Base-by-base conservation (phyloP, 1,140 invertebrate species). In the Heliothis subflexa region DNA sequence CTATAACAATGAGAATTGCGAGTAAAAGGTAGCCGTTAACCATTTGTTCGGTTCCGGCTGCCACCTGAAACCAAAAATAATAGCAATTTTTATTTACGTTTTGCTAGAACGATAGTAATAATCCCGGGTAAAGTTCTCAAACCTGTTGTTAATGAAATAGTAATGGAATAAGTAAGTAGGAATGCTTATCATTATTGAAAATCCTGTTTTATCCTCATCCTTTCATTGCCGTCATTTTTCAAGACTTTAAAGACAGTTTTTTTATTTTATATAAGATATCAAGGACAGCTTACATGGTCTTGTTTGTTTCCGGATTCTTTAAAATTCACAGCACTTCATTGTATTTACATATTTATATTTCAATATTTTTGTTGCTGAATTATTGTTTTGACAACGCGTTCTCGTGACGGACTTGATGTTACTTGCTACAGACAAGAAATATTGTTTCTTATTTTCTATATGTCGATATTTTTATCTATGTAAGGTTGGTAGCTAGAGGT, bases 41-140 rank as follows among this genome's bases (percentile, higher is more conserved):
- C 86, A 87, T 87, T 84, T 78, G 81, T 52, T 18, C 68, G 61
- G 28, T 47, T 55, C 45, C 49, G n/a, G 50, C 12, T 71, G 72
- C 72, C 78, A 71, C 81, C 78, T 82, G 71, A 1, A 73, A 62
- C 12, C 0, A 28, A 40, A 40, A 40, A 40, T 9, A 9, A 9
- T 40, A 40, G 33, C 21, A 25, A 1, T 40, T 40, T 40, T 40
- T 40, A 40, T 9, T 40, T 33, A 33, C 33, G 7, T 7, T 5
- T 33, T 33, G 7, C 33, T 33, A 28, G 7, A 33, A 5, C 28
- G 3, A 33, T 33, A 40, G 9, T 9, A 40, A 9, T 9, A 40
- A 7, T 40, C 33, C 9, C 33, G 9, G 9, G 33, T 40, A 5
- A 5, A 40, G 9, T 40, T 40, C 33, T 5, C 33, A 40, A 9